Evolutionary conservation across 2,797 vertebrate species (phyloP), one percentile per base, ranked within the genome.

Genomic region (Emydoidea blandingii): DNA sequence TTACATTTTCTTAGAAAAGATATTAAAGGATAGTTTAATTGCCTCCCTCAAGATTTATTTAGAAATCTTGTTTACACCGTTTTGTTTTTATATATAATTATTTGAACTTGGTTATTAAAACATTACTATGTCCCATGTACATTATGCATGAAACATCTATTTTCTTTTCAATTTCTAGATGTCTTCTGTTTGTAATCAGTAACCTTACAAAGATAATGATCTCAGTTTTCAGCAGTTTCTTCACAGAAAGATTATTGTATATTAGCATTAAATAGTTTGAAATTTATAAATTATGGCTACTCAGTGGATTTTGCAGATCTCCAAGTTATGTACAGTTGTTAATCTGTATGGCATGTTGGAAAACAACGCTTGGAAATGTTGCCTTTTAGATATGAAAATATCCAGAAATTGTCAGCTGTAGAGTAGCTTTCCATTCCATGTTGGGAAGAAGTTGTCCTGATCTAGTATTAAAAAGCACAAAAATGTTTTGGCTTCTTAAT

Each of bases 261-360:
- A 82, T 97, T 96, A 97, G 91, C 79, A 93, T 93, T 81, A 81
- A 93, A 90, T 95, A 84, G 89, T 83, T 84, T n/a, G 84, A 81
- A 95, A 91, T 93, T 92, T 95, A 79, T 97, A 97, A 96, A 96
- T 96, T 87, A 91, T 93, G 88, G 88, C 54, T 86, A 29, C 78
- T 88, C 57, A 89, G 84, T 81, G 82, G 92, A 95, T 96, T 95
- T 90, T 90, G 95, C 93, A 91, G 5, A 94, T 90, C 84, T 93
- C 85, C 53, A 23, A 27, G 81, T 91, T 97, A 88, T 82, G 82
- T 92, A 84, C 82, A 76, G 92, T 92, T 93, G 88, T 94, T 97
- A 96, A 97, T 97, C 56, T 15, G 81, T 92, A 52, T 94, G 94
- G 96, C 90, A 65, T 14, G 92, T 89, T 86, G 90, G 89, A 96